Evolutionary conservation across 2,797 vertebrate species (phyloP).

Genomic region (Tenualosa ilisha): DNA sequence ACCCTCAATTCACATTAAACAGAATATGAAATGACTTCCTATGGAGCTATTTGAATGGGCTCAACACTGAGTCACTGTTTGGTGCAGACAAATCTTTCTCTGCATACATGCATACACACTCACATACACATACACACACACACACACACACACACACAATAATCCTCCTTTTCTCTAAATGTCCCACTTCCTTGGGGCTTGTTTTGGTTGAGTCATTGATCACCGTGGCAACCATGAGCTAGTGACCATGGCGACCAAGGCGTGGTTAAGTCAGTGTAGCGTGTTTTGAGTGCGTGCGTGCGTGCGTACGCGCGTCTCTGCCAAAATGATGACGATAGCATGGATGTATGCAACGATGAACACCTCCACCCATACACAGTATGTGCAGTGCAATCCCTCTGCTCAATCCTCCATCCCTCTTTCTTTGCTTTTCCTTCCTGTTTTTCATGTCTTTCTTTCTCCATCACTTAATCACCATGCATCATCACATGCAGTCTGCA

Average conservation of each 20-base stretch:
- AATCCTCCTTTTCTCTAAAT: background rate
- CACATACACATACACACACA: background rate
- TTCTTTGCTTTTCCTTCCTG: background rate
- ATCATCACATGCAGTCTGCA: too few species aligned
- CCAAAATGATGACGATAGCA: constrained; percentile 46
- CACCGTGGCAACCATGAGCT: constrained; percentile 47
- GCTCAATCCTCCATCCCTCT: background rate
- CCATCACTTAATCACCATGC: background rate
- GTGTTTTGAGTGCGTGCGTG: constrained; percentile 50
- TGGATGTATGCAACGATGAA: background rate
- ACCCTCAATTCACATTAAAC: background rate
- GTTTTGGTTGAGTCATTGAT: constrained; percentile 43
- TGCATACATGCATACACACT: too few species aligned
- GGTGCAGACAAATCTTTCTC: background rate
- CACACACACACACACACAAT: constrained; percentile 27
- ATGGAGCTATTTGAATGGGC: background rate
- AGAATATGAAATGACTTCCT: background rate
- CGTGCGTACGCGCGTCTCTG: constrained; percentile 52
- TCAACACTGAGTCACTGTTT: background rate
- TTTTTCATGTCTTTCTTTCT: background rate
- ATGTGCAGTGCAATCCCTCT: background rate
- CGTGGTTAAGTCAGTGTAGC: constrained; percentile 45
- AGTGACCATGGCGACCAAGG: constrained; percentile 50
- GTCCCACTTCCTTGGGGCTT: constrained; percentile 28
- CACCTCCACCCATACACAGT: background rate